Conservation (phyloP, 2,888 invertebrate species). For the Troilus luridus region DNA sequence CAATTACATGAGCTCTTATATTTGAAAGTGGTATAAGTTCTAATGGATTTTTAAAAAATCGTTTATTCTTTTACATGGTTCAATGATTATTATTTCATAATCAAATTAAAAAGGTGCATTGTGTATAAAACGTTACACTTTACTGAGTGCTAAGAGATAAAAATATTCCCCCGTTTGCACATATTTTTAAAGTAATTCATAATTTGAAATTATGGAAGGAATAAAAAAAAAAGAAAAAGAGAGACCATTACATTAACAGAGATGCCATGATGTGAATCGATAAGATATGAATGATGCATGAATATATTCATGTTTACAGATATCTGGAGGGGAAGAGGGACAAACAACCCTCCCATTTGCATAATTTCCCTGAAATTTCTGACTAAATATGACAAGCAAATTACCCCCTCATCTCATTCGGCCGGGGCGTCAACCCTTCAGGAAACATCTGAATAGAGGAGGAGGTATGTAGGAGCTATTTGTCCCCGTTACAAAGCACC, state of each 20-base stretch:
- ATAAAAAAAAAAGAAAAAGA: background rate
- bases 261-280: background rate
- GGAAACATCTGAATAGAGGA: slow-evolving; percentile 26
- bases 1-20: no score
- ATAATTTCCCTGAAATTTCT: slow-evolving; percentile 16
- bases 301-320: slow-evolving; percentile 9
- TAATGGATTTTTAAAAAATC: no score
- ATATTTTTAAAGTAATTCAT: background rate
- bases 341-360: slow-evolving; percentile 1
- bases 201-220: background rate
- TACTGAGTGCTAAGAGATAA: no score
- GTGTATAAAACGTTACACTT: no score
- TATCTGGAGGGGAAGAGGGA: slow-evolving; percentile 18
- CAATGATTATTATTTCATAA: no score
- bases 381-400: slow-evolving; percentile 26
- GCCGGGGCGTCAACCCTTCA: background rate
- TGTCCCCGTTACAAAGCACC: slow-evolving; percentile 3
- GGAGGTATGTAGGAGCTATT: background rate
- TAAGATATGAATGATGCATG: background rate
- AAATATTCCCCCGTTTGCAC: no score
- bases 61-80: no score
- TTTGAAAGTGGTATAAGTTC: no score
- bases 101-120: no score
- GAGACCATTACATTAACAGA: background rate
- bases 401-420: slow-evolving; percentile 12